A percentile compares a stretch with the other conserved stretches of the same genome.
phyloP scores from a whole-genome alignment of 2,888 invertebrate genomes.

The Stenodema calcarata region DNA sequence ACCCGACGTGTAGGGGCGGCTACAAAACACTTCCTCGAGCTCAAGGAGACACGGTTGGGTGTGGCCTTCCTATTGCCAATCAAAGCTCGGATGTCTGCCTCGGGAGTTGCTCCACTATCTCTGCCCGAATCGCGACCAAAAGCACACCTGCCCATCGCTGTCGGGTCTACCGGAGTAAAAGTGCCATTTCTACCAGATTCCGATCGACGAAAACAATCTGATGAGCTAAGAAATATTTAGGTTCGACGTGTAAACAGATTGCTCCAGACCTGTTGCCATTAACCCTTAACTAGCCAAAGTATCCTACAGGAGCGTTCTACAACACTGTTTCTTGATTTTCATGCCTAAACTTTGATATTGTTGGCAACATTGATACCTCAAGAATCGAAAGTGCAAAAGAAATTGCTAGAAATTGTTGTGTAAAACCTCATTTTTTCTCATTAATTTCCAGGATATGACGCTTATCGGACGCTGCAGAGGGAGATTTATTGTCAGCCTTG shows the following conservation, averaged over 20 bases:
- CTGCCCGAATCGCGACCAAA: not conserved
- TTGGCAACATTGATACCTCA: no score
- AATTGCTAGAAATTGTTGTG: no score
- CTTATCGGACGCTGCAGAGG: no score
- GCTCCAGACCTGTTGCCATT: no score
- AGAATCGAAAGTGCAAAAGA: no score
- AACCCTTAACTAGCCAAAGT: no score
- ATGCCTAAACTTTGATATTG: no score
- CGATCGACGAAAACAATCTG: not conserved
- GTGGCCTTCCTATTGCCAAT: constrained; percentile 48
- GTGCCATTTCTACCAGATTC: not conserved
- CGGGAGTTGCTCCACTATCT: not conserved
- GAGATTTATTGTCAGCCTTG: no score
- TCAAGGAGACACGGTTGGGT: constrained; percentile 49
- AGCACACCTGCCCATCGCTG: not conserved
- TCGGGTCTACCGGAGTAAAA: not conserved
- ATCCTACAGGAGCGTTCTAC: no score
- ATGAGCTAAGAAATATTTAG: not conserved
- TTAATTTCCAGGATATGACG: no score
- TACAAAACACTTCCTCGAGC: constrained; percentile 41
- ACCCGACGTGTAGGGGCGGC: not conserved
- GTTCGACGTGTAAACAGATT: not conserved
- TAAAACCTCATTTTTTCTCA: no score
- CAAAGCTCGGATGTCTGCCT: not conserved
- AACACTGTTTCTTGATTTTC: no score